phyloP scores from a whole-genome alignment of 1,140 invertebrate genomes.

The Pararge aegeria region DNA sequence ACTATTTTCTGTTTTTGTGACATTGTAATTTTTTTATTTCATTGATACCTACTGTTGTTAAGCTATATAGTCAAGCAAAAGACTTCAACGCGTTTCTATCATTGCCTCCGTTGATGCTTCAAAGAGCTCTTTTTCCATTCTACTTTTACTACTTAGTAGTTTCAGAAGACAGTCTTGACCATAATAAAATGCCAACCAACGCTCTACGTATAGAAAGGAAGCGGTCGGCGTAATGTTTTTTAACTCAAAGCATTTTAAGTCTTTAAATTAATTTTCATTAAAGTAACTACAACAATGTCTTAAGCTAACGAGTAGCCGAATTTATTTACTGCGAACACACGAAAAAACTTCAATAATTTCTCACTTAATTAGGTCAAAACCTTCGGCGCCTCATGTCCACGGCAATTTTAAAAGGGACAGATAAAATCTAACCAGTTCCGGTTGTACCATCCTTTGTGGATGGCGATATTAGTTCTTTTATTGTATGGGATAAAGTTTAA shows the following conservation, averaged over 20 bases:
- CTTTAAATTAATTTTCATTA: not conserved
- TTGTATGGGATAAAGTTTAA: not conserved
- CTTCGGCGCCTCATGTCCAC: constrained; percentile 27
- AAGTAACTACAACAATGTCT: not conserved
- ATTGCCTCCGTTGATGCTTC: no score
- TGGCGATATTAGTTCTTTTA: not conserved
- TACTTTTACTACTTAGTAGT: no score
- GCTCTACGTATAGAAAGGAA: no score
- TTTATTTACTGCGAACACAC: not conserved
- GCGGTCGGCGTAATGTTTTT: no score
- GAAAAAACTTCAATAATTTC: constrained; percentile 20
- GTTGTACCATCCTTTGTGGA: constrained; percentile 5
- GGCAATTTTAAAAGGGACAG: constrained; percentile 22
- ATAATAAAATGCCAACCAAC: no score
- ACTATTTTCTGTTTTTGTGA: no score
- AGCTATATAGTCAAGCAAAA: not conserved
- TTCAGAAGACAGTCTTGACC: no score
- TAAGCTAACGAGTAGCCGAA: constrained; percentile 3
- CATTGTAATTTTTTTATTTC: no score
- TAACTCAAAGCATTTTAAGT: not conserved
- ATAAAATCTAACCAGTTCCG: constrained; percentile 28
- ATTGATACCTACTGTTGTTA: no score
- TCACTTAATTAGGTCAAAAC: constrained; percentile 28
- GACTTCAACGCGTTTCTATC: not conserved
- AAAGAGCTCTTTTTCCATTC: no score